Base-by-base conservation (phyloP, 2,888 invertebrate genomes). In the Pocota personata region DNA sequence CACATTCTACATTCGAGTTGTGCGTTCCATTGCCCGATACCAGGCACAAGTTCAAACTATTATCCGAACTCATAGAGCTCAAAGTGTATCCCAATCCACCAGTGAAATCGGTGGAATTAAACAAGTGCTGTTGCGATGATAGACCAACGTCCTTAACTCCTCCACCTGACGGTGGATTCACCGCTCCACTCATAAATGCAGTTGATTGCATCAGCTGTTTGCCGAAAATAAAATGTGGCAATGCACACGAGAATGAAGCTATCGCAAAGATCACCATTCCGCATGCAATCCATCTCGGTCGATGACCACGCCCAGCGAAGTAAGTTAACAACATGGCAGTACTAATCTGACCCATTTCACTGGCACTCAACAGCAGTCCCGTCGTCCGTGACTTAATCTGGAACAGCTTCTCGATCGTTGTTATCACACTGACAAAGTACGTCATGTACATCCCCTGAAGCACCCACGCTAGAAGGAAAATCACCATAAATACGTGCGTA, bases 251-350 rank as follows among this genome's bases (percentile, higher is more conserved):
- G 89, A 98, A 95, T 73, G 97, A 96, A 35, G 97, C 97, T 46
- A 96, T 94, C 7, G 97, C 97, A 91, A 98, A 96, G 88, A 98
- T 94, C 55, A 97, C 94, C 97, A 97, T 97, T 84, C 98, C 97
- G 93, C 97, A 96, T 66, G 97, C 97, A 89, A 98, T 98, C 98
- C 98, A 98, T 88, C 97, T 95, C 64, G 98, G 98, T 89, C 98
- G 94, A 93, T 98, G 98, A 7, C 98, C 98, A 88, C 97, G 96
- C 6, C 98, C 98, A 10, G 97, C 98, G 91, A 97, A 96, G 91
- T 98, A 98, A 35, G 97, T 97, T 89, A 98, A 93, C 89, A 98
- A 93, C 89, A 98, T 93, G 72, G 97, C 97, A 52, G 97, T 97
- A 87, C 97, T 96, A 89, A 98, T 98, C 93, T 98, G 98, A 0